phyloP scores from a whole-genome alignment of 2,113 vertebrate genomes.

The Ciconia stormi region DNA sequence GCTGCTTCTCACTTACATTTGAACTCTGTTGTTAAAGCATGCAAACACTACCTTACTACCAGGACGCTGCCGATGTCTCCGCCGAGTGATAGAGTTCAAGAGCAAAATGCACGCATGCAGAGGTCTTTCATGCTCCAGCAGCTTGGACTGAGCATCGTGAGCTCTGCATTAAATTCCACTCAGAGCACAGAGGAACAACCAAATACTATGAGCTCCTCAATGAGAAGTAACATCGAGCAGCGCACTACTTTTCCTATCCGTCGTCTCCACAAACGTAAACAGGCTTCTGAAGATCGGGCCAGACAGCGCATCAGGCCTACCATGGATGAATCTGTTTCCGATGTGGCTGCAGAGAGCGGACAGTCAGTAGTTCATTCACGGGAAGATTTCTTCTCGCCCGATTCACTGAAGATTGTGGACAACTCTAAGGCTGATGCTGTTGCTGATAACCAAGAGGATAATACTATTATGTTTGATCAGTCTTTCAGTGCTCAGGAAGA shows the following conservation, averaged over 20 bases:
- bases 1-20: conserved; percentile 96
- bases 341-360: conserved; percentile 60
- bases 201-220: conserved; percentile 57
- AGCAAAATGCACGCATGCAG: conserved; percentile 87
- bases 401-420: conserved; percentile 89
- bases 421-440: conserved; percentile 79
- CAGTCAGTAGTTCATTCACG: conserved; percentile 68
- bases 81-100: conserved; percentile 78
- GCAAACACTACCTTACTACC: conserved; percentile 96
- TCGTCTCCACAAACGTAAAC: conserved; percentile 92
- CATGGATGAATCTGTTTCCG: conserved; percentile 73
- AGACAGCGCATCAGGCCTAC: conserved; percentile 83
- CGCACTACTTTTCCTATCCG: conserved; percentile 85
- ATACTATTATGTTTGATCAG: conserved; percentile 74
- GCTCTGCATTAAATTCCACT: conserved; percentile 83
- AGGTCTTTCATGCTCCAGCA: conserved; percentile 96
- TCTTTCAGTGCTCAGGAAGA: conserved; percentile 85
- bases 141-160: conserved; percentile 92
- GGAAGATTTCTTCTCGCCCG: conserved; percentile 84
- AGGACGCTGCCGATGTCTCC: conserved; percentile 92
- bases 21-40: conserved; percentile 95
- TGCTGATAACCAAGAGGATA: conserved; percentile 71
- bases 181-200: conserved; percentile 72
- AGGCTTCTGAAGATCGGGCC: conserved; percentile 85
- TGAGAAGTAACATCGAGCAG: conserved; percentile 80